Percentiles rank a stretch among this genome's conserved stretches.
Evolutionary conservation across 2,797 vertebrate genomes (phyloP).

Genomic region (Argyrosomus regius): DNA sequence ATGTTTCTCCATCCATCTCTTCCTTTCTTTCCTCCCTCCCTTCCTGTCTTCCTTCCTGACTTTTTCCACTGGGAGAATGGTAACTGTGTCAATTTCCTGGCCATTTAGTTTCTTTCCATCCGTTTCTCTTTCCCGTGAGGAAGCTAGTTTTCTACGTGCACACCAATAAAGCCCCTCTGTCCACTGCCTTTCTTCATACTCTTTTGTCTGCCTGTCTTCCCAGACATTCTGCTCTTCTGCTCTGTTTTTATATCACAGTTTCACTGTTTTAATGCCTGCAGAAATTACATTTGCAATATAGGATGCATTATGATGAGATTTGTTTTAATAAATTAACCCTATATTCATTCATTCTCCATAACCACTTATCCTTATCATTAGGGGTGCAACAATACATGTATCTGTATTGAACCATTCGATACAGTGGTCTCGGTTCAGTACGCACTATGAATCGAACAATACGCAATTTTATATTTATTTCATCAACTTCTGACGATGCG

Average conservation of each 20-base stretch:
- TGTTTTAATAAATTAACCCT: not conserved
- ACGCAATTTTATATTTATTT: no score
- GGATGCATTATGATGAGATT: not conserved
- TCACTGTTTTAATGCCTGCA: not conserved
- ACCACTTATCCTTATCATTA: no score
- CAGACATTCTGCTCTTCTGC: not conserved
- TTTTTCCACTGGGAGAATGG: slow-evolving; percentile 33
- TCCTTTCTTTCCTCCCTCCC: not conserved
- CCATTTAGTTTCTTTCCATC: slow-evolving; percentile 45
- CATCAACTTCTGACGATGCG: no score
- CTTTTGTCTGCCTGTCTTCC: slow-evolving; percentile 4
- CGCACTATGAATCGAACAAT: no score
- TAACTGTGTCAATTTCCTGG: slow-evolving; percentile 54
- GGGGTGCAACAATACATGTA: no score
- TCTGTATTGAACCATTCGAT: no score
- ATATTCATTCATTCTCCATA: no score
- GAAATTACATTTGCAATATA: not conserved
- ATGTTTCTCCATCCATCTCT: slow-evolving; percentile 29
- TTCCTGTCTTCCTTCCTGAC: not conserved
- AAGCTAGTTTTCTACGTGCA: slow-evolving; percentile 9
- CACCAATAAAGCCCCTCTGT: slow-evolving; percentile 2
- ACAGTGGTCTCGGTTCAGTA: no score
- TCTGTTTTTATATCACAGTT: no score
- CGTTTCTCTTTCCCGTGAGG: slow-evolving; percentile 17
- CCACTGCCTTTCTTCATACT: not conserved